phyloP scores from a whole-genome alignment of 2,888 invertebrate species.

The Eilema depressum region DNA sequence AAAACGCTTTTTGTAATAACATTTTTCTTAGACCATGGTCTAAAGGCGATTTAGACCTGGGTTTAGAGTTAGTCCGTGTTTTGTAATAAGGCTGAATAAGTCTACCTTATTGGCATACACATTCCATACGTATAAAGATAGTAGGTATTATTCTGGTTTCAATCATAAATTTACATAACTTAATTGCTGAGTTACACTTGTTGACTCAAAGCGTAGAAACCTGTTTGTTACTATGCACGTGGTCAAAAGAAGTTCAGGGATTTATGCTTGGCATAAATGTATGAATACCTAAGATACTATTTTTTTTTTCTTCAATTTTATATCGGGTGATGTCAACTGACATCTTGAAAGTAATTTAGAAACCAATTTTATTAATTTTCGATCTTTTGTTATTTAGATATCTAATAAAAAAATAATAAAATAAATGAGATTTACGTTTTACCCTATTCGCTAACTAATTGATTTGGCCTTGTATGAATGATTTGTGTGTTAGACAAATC shows the following conservation, averaged over 20 bases:
- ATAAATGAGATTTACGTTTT: too few species aligned
- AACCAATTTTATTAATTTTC: not conserved
- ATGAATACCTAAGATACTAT: not conserved
- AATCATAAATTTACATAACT: slow-evolving; percentile 12
- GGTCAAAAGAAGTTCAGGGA: not conserved
- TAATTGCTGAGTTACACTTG: not conserved
- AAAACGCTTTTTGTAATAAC: too few species aligned
- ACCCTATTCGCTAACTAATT: not conserved
- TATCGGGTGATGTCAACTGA: not conserved
- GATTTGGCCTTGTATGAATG: not conserved
- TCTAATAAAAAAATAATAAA: not conserved
- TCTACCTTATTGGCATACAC: not conserved
- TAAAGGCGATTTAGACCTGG: too few species aligned
- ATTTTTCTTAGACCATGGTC: too few species aligned
- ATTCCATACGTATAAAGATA: slow-evolving; percentile 7
- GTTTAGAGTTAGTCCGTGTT: too few species aligned
- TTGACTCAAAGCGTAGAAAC: not conserved
- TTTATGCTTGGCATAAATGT: not conserved
- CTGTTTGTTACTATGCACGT: slow-evolving; percentile 15
- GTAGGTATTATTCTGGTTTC: not conserved
- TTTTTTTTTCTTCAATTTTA: not conserved
- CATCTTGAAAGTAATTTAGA: not conserved
- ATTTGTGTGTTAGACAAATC: not conserved
- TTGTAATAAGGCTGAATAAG: too few species aligned
- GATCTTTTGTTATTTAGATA: not conserved